A percentile compares a stretch with the other conserved stretches of the same genome.
Evolutionary conservation across 2,113 vertebrate species (phyloP).

Genomic region (Engraulis encrasicolus): DNA sequence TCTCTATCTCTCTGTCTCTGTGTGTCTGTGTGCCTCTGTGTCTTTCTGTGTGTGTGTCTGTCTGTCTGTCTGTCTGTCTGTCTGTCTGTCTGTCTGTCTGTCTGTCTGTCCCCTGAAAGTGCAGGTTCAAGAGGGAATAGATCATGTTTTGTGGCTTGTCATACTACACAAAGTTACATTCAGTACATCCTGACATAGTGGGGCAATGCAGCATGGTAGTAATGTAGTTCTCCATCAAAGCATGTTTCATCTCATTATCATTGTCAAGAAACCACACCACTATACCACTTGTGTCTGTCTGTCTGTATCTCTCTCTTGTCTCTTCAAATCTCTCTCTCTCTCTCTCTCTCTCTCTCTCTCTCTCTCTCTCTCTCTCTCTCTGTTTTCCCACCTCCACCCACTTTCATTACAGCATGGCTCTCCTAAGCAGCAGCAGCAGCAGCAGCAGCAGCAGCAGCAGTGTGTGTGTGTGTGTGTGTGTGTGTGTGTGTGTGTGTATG

Average conservation of each 20-base stretch:
- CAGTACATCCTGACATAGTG: not conserved
- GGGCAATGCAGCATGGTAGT: not conserved
- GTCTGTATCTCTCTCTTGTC: not conserved
- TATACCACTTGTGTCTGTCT: too few species aligned
- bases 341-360: not conserved
- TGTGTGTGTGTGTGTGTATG: too few species aligned
- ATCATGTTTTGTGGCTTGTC: too few species aligned
- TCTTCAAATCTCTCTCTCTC: not conserved
- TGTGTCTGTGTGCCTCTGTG: too few species aligned
- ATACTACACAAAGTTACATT: not conserved
- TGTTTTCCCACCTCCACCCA: not conserved
- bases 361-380: not conserved
- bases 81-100: too few species aligned
- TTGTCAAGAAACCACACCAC: slow-evolving; percentile 15
- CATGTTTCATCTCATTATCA: not conserved
- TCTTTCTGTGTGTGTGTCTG: too few species aligned
- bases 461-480: too few species aligned
- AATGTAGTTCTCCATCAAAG: not conserved
- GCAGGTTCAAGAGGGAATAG: too few species aligned
- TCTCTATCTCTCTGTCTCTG: too few species aligned
- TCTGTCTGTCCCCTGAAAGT: too few species aligned
- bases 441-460: too few species aligned
- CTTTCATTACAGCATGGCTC: slow-evolving; percentile 39
- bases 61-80: too few species aligned
- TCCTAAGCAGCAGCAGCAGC: slow-evolving; percentile 55